Percentiles rank a stretch among this genome's conserved stretches.
These are phyloP conservation scores for Sarotherodon lohbergeri DNA, from an alignment of 2,113 vertebrate species.

Conservation along the genomic window DNA sequence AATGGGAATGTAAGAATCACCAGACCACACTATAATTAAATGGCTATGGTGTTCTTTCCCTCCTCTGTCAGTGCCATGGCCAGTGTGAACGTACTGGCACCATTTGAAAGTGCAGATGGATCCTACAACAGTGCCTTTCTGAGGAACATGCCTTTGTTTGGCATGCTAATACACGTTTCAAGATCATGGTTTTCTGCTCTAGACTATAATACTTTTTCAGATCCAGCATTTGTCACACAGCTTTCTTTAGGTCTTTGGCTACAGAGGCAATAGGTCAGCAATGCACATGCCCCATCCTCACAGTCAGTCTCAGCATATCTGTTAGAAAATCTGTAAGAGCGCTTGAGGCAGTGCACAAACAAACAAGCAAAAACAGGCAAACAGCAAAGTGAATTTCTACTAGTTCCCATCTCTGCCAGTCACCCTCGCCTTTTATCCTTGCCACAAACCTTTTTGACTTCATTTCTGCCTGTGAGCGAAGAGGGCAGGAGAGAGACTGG, in stretches of 20 bases:
- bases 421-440: conserved; percentile 2
- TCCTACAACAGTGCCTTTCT: not conserved
- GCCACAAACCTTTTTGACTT: conserved; percentile 5
- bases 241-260: not conserved
- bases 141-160: not conserved
- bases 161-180: not conserved
- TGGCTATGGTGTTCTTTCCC: not conserved
- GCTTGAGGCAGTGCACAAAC: not conserved
- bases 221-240: not conserved
- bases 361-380: not conserved
- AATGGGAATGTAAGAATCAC: not conserved
- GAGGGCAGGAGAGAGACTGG: not conserved
- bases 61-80: not conserved
- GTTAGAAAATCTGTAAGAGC: not conserved
- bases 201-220: not conserved
- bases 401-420: not conserved
- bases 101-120: not conserved
- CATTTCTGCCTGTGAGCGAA: conserved; percentile 8
- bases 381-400: not conserved
- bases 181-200: not conserved
- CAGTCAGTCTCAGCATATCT: not conserved
- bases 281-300: not conserved
- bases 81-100: not conserved
- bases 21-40: not conserved
- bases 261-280: not conserved